Conservation (phyloP, 2,797 vertebrate species). For the Poecilia velifera region DNA sequence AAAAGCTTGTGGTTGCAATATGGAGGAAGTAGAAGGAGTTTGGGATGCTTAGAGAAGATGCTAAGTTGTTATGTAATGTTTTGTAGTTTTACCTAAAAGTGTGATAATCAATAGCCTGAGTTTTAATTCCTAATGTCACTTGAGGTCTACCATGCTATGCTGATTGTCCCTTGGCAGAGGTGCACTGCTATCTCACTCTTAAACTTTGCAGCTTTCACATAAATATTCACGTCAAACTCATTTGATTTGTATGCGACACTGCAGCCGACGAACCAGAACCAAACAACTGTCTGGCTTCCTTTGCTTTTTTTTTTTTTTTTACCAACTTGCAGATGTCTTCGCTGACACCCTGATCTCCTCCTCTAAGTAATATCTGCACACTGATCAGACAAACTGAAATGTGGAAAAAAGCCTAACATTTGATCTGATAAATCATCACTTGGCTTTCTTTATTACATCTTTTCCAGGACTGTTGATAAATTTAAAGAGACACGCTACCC, state of each 20-base stretch:
- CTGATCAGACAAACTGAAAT: background rate
- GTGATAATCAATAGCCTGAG: background rate
- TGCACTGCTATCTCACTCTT: background rate
- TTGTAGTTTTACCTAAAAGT: background rate
- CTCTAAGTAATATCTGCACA: background rate
- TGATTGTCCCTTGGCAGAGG: background rate
- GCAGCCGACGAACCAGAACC: background rate
- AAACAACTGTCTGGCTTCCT: background rate
- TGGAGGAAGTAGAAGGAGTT: background rate
- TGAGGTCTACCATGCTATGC: background rate
- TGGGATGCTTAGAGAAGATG: background rate
- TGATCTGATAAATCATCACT: background rate
- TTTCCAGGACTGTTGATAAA: conserved; percentile 1
- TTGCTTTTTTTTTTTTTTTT: background rate
- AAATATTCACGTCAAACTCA: conserved; percentile 23
- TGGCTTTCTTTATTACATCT: background rate
- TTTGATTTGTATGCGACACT: conserved; percentile 1
- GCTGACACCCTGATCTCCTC: background rate
- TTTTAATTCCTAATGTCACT: background rate
- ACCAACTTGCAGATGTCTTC: background rate
- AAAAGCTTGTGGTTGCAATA: background rate
- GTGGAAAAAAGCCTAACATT: background rate
- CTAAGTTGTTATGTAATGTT: background rate
- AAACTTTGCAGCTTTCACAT: background rate
- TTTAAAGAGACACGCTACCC: background rate